A percentile compares a stretch with the other conserved stretches of the same genome.
Evolutionary conservation across 92 coral and sea anemone species (phyloP).

Genomic region (Zoanthus sansibaricus): DNA sequence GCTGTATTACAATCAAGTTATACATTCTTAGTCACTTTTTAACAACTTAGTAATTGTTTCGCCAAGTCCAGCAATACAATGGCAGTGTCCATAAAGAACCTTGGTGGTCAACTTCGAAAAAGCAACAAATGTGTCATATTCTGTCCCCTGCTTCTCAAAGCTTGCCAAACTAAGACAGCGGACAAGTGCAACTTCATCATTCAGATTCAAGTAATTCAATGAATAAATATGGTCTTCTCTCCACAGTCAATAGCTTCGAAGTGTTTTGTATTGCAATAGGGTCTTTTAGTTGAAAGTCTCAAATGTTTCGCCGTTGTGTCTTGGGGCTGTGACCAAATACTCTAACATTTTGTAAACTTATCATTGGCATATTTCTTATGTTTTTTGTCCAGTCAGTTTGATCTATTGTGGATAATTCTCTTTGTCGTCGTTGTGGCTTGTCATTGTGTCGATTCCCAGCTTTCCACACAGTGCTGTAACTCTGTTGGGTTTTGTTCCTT

Average conservation of each 20-base stretch:
- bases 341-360: conserved; percentile 11
- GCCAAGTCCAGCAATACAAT: neutral
- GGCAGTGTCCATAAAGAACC: conserved; percentile 49
- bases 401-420: conserved; percentile 41
- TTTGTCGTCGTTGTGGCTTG: conserved; percentile 25
- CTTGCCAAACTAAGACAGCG: conserved; percentile 11
- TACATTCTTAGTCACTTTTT: neutral
- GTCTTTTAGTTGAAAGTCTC: conserved; percentile 44
- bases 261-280: conserved; percentile 43
- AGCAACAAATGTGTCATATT: conserved; percentile 50
- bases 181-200: conserved; percentile 22
- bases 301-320: conserved; percentile 43
- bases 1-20: conserved; percentile 13
- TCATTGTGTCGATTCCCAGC: neutral
- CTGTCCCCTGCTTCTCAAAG: conserved; percentile 44
- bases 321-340: conserved; percentile 40
- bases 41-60: neutral
- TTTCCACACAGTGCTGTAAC: conserved; percentile 47
- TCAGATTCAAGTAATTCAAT: conserved; percentile 20
- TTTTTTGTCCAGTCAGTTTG: conserved; percentile 54
- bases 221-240: conserved; percentile 51
- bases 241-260: conserved; percentile 57
- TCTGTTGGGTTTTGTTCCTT: conserved; percentile 35
- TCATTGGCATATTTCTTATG: conserved; percentile 34
- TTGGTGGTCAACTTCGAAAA: conserved; percentile 45